Conservation (phyloP, 2,113 vertebrate genomes). For the Saccopteryx leptura region DNA sequence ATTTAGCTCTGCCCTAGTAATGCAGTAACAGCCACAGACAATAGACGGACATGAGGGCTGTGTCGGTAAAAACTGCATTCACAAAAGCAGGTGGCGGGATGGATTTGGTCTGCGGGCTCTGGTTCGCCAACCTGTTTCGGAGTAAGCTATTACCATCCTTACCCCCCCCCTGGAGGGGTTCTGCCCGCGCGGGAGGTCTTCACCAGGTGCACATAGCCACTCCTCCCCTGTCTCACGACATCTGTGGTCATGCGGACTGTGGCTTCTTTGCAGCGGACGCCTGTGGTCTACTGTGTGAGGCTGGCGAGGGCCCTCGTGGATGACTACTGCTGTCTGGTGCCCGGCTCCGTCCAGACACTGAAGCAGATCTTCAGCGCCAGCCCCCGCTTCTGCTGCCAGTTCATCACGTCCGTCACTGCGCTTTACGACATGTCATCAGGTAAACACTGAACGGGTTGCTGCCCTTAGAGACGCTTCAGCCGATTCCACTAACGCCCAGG, state of each 20-base stretch:
- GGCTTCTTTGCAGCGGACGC: slow-evolving; percentile 90
- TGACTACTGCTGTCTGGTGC: slow-evolving; percentile 97
- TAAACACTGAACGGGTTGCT: slow-evolving; percentile 67
- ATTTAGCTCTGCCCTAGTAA: neutral
- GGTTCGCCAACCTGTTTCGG: neutral
- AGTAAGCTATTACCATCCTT: neutral
- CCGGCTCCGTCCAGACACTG: slow-evolving; percentile 94
- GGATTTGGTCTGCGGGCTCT: neutral
- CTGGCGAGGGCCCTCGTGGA: slow-evolving; percentile 95
- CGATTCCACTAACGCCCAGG: neutral
- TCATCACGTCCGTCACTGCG: slow-evolving; percentile 95
- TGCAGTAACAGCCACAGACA: neutral
- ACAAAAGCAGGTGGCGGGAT: neutral
- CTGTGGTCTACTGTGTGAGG: slow-evolving; percentile 94
- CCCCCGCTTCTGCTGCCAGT: slow-evolving; percentile 99
- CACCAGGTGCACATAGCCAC: fast-evolving
- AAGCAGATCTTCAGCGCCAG: slow-evolving; percentile 95
- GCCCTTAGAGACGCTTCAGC: fast-evolving
- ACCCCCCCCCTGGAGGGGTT: neutral
- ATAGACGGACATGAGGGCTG: fast-evolving
- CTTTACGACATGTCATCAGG: slow-evolving; percentile 96
- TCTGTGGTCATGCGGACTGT: neutral
- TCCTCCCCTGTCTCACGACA: fast-evolving
- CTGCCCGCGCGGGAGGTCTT: neutral
- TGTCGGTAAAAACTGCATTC: neutral